Evolutionary conservation across 2,113 vertebrate genomes (phyloP).

Genomic region (Alethe diademata): DNA sequence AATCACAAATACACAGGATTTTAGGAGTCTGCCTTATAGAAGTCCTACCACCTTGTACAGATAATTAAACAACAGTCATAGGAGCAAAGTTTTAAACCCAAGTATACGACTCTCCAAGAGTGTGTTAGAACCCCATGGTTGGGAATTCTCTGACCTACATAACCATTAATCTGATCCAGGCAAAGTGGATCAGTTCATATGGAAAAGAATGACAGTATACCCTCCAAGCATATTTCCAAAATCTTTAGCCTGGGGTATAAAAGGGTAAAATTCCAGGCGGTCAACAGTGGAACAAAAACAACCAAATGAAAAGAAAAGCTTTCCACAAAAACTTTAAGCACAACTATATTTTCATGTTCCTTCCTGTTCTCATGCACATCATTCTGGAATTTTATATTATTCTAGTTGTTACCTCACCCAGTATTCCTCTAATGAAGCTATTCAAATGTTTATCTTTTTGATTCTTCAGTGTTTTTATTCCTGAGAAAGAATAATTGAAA

Average conservation of each 20-base stretch:
- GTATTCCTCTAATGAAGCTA: background rate
- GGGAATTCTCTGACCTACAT: background rate
- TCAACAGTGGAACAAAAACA: background rate
- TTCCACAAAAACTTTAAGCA: background rate
- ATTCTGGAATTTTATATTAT: background rate
- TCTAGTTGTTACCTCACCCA: background rate
- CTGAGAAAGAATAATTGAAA: background rate
- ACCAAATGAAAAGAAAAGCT: background rate
- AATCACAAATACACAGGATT: background rate
- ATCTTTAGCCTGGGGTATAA: background rate
- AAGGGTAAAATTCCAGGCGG: background rate
- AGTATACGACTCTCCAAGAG: background rate
- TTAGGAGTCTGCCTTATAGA: background rate
- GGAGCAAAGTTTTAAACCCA: background rate
- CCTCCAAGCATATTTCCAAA: background rate
- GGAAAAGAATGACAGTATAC: background rate
- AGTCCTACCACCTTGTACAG: background rate
- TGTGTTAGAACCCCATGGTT: rapidly evolving
- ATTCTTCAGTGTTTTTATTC: background rate
- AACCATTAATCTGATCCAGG: background rate
- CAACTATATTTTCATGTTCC: background rate
- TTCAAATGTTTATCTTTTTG: background rate
- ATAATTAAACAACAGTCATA: background rate
- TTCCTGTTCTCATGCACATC: background rate
- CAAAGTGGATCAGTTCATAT: background rate